phyloP scores from a whole-genome alignment of 2,113 vertebrate species.

The Stomatorhinus ivindoensis region DNA sequence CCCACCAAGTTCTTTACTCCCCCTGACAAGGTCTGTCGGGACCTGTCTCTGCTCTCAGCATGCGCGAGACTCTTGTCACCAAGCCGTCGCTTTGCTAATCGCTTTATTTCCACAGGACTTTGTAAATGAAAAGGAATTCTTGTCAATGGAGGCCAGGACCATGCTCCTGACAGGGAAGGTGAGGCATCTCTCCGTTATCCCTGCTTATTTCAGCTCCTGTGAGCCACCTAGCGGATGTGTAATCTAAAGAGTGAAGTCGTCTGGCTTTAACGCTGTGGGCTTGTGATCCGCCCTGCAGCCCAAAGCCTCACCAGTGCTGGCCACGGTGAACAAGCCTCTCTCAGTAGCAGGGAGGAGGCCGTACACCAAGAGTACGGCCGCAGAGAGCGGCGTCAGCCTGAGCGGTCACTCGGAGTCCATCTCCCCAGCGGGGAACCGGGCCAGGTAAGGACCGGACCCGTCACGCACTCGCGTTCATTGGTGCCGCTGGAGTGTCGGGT shows the following conservation, averaged over 20 bases:
- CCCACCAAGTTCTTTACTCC: constrained; percentile 88
- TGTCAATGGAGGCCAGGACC: constrained; percentile 81
- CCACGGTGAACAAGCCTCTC: constrained; percentile 88
- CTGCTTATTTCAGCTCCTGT: not conserved
- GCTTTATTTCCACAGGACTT: constrained; percentile 68
- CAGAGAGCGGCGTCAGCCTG: constrained; percentile 74
- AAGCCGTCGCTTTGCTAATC: not conserved
- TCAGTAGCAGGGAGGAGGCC: constrained; percentile 84
- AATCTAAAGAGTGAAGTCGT: not conserved
- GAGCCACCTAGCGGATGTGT: not conserved
- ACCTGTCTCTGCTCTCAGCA: not conserved
- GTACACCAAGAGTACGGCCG: constrained; percentile 70
- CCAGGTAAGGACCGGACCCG: constrained; percentile 60
- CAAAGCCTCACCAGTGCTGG: constrained; percentile 82
- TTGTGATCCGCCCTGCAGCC: constrained; percentile 52
- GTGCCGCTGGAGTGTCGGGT: not conserved
- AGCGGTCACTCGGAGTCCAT: constrained; percentile 78
- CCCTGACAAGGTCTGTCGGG: constrained; percentile 79
- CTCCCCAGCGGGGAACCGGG: constrained; percentile 72
- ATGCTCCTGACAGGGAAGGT: constrained; percentile 95
- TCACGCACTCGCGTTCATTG: not conserved
- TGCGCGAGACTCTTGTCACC: not conserved
- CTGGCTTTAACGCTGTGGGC: not conserved
- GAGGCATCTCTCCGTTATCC: constrained; percentile 19
- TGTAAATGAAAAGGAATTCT: constrained; percentile 87